These are phyloP conservation scores for Enteromius anoplus DNA, from an alignment of 2,797 vertebrate genomes.

Conservation along the genomic window DNA sequence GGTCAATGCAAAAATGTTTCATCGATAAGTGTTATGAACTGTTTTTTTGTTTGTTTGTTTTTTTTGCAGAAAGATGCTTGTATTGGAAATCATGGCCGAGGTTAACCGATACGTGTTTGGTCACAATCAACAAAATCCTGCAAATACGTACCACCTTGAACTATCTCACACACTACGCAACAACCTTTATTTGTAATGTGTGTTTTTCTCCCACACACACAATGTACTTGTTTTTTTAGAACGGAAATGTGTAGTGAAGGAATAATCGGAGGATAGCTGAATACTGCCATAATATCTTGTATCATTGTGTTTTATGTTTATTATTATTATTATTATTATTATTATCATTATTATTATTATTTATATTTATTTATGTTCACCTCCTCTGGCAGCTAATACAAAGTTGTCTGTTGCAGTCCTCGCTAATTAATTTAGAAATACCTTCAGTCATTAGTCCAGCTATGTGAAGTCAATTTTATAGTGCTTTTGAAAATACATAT, in stretches of 20 bases:
- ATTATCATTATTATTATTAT: not conserved
- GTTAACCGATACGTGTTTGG: slow-evolving; percentile 79
- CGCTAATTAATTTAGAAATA: not conserved
- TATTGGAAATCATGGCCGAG: slow-evolving; percentile 82
- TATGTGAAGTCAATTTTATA: not conserved
- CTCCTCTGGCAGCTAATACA: not conserved
- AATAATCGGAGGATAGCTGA: accelerated
- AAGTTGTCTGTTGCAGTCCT: not conserved
- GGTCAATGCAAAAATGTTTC: not conserved
- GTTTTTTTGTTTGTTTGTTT: not conserved
- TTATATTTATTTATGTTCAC: not conserved
- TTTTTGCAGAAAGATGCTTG: slow-evolving; percentile 75
- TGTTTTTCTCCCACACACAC: not conserved
- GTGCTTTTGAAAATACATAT: not conserved
- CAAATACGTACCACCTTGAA: slow-evolving; percentile 74
- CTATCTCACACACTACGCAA: slow-evolving; percentile 87
- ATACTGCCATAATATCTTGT: not conserved
- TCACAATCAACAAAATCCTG: slow-evolving; percentile 75
- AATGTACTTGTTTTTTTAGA: not conserved
- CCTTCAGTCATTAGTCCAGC: not conserved
- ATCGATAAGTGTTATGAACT: not conserved
- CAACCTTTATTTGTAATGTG: slow-evolving; percentile 75
- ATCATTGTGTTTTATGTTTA: not conserved
- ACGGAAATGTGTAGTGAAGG: not conserved
- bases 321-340: too few species aligned